A percentile compares a stretch with the other conserved stretches of the same genome.
phyloP scores from a whole-genome alignment of 2,113 vertebrate species.

The Megalops atlanticus region DNA sequence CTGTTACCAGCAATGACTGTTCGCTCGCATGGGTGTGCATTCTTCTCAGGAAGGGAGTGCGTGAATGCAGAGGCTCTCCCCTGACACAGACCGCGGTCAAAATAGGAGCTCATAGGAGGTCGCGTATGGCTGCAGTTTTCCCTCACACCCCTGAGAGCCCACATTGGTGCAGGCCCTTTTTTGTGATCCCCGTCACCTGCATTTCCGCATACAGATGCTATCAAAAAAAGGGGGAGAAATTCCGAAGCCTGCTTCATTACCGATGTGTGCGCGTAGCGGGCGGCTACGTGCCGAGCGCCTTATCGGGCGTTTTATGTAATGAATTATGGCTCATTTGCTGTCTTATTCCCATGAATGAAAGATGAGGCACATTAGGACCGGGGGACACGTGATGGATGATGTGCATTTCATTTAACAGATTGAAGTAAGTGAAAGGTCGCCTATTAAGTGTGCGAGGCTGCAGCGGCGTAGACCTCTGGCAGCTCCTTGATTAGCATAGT shows the following conservation, averaged over 20 bases:
- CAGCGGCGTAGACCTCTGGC: not conserved
- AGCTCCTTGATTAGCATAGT: not conserved
- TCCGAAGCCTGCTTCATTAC: not conserved
- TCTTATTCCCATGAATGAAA: slow-evolving; percentile 17
- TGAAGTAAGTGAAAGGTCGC: slow-evolving; percentile 3
- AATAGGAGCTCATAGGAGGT: not conserved
- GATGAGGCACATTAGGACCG: slow-evolving; percentile 14
- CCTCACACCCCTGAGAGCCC: not conserved
- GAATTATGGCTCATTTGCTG: slow-evolving; percentile 5
- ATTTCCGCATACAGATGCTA: not conserved
- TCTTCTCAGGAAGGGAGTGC: not conserved
- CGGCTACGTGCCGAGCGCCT: not conserved
- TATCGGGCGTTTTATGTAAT: slow-evolving; percentile 7
- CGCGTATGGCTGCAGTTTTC: not conserved
- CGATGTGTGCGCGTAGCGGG: not conserved
- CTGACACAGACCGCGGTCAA: no score
- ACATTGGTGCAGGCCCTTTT: not conserved
- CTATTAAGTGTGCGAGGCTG: not conserved
- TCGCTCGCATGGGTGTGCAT: not conserved
- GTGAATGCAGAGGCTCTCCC: not conserved
- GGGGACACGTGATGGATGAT: not conserved
- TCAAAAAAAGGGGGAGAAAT: no score
- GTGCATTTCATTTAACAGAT: slow-evolving; percentile 1
- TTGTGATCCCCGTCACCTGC: not conserved
- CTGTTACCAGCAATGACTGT: slow-evolving; percentile 10